Base-by-base conservation (phyloP, 2,888 invertebrate genomes). In the Pediacus dermestoides region DNA sequence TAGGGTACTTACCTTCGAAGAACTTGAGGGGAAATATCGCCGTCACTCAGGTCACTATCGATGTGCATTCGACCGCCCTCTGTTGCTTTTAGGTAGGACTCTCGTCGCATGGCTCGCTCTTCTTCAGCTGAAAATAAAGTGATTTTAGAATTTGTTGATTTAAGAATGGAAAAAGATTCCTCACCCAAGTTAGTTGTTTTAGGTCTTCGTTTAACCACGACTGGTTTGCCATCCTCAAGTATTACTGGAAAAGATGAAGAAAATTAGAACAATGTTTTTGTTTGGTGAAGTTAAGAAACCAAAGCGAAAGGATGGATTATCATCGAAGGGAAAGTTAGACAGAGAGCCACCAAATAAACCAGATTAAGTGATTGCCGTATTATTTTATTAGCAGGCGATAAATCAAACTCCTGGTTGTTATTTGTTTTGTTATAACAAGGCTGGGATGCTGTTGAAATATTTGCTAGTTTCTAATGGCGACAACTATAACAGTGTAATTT, bases 61-160 rank as follows among this genome's bases (percentile, higher is more conserved):
- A 84, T 72, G 57, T 81, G 81, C 70, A 83, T 75, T 43, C 82
- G 73, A 60, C 85, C 85, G 45, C 84, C 85, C 77, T 86, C 88
- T 6, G 93, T 94, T 26, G 94, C 94, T 72, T 90, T 90, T 52
- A 94, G 74, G 72, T 95, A 95, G n/a, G 93, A 94, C 52, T 91
- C 89, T 55, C 94, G 77, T 53, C 94, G 79, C 71, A 87, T 88
- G 13, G 85, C 81, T 49, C 89, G 81, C 60, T 91, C 90, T 64
- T 93, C 92, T 64, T 88, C 88, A 68, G 75, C 80, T 77, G 66
- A 48, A 66, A 71, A 57, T 54, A 18, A n/a, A n/a, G n/a, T n/a
- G n/a, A n/a, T n/a, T n/a, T n/a, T n/a, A n/a, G n/a, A n/a, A n/a
- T n/a, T n/a, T n/a, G n/a, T n/a, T n/a, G n/a, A n/a, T n/a, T n/a